Percentiles rank a stretch among this genome's conserved stretches.
Conservation (phyloP, 2,797 vertebrate species). For the Phylloscopus collybita region DNA sequence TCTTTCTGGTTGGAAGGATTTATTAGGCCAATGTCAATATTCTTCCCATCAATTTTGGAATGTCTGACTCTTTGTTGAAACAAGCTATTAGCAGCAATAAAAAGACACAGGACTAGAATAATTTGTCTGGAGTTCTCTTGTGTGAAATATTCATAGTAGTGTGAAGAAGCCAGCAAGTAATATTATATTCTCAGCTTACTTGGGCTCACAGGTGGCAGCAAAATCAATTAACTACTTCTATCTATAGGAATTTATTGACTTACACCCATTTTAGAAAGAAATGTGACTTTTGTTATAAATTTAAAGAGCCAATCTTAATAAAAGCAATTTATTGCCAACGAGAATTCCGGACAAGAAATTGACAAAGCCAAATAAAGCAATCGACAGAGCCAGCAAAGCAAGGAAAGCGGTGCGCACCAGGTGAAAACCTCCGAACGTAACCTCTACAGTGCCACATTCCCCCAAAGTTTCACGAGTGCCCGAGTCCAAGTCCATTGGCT, state of each 20-base stretch:
- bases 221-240: constrained; percentile 73
- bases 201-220: constrained; percentile 65
- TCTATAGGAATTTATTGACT: constrained; percentile 63
- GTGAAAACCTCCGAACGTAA: no score
- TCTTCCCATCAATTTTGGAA: constrained; percentile 62
- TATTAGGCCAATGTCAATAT: constrained; percentile 69
- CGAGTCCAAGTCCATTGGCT: no score
- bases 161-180: constrained; percentile 54
- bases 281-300: not conserved
- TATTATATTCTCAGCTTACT: constrained; percentile 37
- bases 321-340: no score
- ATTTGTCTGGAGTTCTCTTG: constrained; percentile 69
- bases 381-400: no score
- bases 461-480: no score
- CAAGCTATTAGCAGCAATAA: constrained; percentile 72
- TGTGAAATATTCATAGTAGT: constrained; percentile 47
- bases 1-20: constrained; percentile 64
- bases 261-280: constrained; percentile 55
- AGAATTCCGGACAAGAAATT: no score
- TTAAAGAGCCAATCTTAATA: no score
- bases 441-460: no score
- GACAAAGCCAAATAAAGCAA: no score
- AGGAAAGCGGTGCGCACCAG: no score
- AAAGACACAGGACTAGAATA: constrained; percentile 66
- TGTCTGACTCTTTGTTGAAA: constrained; percentile 70